Evolutionary conservation across 2,797 vertebrate genomes (phyloP).

Genomic region (Squalus acanthias): DNA sequence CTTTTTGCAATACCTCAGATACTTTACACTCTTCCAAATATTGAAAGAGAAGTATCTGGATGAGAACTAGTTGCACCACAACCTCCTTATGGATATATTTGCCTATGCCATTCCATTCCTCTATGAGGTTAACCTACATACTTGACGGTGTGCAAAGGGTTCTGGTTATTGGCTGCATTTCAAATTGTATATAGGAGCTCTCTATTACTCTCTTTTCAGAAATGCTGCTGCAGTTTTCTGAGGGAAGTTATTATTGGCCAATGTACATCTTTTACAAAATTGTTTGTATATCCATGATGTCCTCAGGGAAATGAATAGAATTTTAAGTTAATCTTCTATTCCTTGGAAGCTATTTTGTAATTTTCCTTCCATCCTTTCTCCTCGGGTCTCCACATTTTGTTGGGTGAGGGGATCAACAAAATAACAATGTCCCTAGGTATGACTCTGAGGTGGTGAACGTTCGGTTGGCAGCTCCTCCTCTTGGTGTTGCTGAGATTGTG

Average conservation of each 20-base stretch:
- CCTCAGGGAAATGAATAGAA: background rate
- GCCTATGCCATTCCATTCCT: background rate
- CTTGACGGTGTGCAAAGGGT: background rate
- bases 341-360: background rate
- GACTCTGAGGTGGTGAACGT: background rate
- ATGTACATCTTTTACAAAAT: background rate
- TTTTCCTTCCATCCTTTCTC: background rate
- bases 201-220: background rate
- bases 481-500: background rate
- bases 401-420: background rate
- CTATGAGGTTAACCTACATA: conserved; percentile 17
- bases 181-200: background rate
- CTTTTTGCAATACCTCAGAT: background rate
- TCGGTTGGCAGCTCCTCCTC: background rate
- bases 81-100: conserved; percentile 1
- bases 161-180: background rate
- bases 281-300: background rate
- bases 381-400: background rate
- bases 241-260: background rate
- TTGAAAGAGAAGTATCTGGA: background rate
- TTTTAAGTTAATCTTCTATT: background rate
- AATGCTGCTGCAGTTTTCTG: background rate
- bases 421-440: background rate
- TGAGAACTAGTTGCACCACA: background rate
- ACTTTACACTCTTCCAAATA: background rate